Evolutionary conservation across 2,888 invertebrate genomes (phyloP), one percentile per base, ranked within the genome.

Genomic region (Rotaria socialis): DNA sequence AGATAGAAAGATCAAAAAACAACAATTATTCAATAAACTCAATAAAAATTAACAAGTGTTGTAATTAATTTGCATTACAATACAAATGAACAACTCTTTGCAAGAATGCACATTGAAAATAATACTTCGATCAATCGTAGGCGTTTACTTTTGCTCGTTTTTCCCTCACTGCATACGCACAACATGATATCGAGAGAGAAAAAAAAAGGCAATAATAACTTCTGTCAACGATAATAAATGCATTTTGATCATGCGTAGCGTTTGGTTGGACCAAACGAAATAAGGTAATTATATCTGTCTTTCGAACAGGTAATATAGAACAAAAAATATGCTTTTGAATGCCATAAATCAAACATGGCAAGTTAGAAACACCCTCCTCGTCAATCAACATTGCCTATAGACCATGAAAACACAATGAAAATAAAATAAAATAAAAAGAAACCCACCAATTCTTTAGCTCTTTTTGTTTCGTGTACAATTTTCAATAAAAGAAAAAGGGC

Each of bases 221-320:
- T 67, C 67, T 67, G 67, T 67, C 67, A 67, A 67, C 67, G 67
- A 67, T 67, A 67, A 67, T 67, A 67, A 67, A 67, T 67, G 67
- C 67, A 67, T 67, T 67, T 67, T 67, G 67, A 67, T 67, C 67
- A 67, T 67, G 67, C 67, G 67, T 67, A 67, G 67, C 67, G 35
- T 67, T 6, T 67, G 67, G 35, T 67, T 27, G 67, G 67, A 19
- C 14, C 11, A 67, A 67, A 67, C 67, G 67, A 67, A 35, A 67
- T 35, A 67, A 67, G 27, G 67, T 67, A 67, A 67, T 67, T 67
- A 67, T 67, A 67, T 67, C 67, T 67, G 16, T 35, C 67, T 67
- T 67, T n/a, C 67, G 67, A 67, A 67, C 67, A 67, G 67, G 67
- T 67, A 67, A 67, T 27, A 35, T 67, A 67, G 19, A 35, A 67